phyloP scores from a whole-genome alignment of 2,888 invertebrate genomes.

The Unio pictorum region DNA sequence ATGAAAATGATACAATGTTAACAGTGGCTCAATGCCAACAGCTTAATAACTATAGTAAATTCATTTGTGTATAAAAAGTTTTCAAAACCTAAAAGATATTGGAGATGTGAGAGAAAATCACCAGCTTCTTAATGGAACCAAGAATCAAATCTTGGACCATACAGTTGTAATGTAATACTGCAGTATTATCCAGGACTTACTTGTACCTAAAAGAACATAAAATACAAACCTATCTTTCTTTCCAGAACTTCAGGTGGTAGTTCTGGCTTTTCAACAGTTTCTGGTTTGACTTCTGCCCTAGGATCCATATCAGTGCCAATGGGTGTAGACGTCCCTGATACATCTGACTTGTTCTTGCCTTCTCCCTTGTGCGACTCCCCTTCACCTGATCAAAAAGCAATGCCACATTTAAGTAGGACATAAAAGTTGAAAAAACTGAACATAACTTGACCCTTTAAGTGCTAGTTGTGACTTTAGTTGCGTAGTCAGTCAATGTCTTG shows the following conservation, averaged over 20 bases:
- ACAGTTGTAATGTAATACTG: not conserved
- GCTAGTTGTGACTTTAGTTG: no score
- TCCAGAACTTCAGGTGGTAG: conserved; percentile 2
- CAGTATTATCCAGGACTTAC: not conserved
- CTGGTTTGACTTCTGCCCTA: not conserved
- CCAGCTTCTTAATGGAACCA: not conserved
- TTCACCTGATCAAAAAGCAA: no score
- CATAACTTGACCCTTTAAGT: no score
- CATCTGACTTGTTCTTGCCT: conserved; percentile 8
- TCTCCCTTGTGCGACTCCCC: not conserved
- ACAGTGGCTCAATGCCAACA: no score
- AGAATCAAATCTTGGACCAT: not conserved
- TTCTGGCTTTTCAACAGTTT: conserved; percentile 5
- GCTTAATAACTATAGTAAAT: no score
- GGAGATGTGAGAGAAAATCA: no score
- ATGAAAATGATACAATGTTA: no score
- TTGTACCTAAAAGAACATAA: not conserved
- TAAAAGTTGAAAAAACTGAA: no score
- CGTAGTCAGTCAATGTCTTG: no score
- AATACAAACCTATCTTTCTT: conserved; percentile 7
- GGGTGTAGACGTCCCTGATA: conserved; percentile 23
- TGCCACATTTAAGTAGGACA: no score
- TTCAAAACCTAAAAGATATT: not conserved
- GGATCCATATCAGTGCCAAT: conserved; percentile 7
- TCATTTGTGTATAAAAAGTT: not conserved